Base-by-base conservation (phyloP, 2,888 invertebrate species). In the Dorcus hopei region DNA sequence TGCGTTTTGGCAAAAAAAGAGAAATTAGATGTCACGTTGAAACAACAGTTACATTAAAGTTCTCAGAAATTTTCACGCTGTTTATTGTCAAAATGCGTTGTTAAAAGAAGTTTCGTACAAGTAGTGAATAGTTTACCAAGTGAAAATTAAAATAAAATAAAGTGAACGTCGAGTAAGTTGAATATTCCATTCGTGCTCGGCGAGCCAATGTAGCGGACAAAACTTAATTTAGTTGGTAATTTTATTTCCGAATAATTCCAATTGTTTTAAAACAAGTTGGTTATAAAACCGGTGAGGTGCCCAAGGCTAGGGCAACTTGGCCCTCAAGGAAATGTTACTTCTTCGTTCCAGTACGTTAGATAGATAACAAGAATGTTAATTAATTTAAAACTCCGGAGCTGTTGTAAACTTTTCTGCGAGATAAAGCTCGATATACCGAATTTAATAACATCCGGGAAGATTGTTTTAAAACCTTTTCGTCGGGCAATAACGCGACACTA, bases 281-380 rank as follows among this genome's bases (percentile, higher is more conserved):
- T 52, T 58, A 49, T 54, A 48, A 65, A 67, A 60, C 62, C 64
- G 47, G 53, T 59, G 63, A 63, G 61, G 59, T 63, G 65, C 59
- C 45, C 14, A 19, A 19, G 61, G 61, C 62, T 57, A 59, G 52
- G 61, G 59, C 62, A 63, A 62, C 59, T 56, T 61, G 66, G 63
- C 62, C 66, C 65, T 61, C 68, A 69, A 68, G 68, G 69, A 70
- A 71, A 72, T 71, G 70, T 73, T 72, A 70, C 73, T 72, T 72
- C 67, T 64, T 66, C 68, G 63, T 74, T 74, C 70, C 72, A 67
- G 68, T 63, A 67, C 71, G 72, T 68, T 70, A 69, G 69, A 70
- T 69, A 72, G 72, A 74, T 75, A 74, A 73, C 70, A 73, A 74
- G 74, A 75, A 76, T 74, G 74, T 75, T 76, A 74, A 74, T 75